Percentiles rank a stretch among this genome's conserved stretches.
phyloP scores from a whole-genome alignment of 2,888 invertebrate species.

The Amphipoea lucens region DNA sequence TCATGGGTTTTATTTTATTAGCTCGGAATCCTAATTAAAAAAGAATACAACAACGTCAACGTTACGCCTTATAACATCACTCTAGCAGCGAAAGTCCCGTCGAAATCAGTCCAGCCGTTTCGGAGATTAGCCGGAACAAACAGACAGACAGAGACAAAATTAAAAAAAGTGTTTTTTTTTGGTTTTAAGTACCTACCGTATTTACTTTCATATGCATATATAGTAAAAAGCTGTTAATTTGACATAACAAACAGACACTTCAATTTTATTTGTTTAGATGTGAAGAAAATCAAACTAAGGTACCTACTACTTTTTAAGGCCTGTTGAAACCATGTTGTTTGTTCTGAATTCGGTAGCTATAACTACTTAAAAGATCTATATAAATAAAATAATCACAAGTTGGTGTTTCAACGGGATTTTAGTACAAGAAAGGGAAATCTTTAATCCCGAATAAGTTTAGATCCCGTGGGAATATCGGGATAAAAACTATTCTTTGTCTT shows the following conservation, averaged over 20 bases:
- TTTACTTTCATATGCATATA: too few species aligned
- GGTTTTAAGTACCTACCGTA: too few species aligned
- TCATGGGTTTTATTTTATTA: too few species aligned
- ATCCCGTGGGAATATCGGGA: too few species aligned
- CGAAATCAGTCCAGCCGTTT: neutral
- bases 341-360: neutral
- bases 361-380: neutral
- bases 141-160: too few species aligned
- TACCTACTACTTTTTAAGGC: neutral
- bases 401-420: neutral
- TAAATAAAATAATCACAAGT: neutral
- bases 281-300: neutral
- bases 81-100: neutral
- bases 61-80: neutral
- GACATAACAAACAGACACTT: too few species aligned
- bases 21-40: neutral
- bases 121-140: neutral
- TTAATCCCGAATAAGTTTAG: neutral
- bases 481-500: too few species aligned
- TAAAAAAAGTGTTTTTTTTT: too few species aligned
- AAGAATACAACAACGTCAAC: too few species aligned
- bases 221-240: too few species aligned
- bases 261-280: too few species aligned
- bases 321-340: neutral
- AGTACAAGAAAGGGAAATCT: neutral